Evolutionary conservation across 2,797 vertebrate genomes (phyloP).

Genomic region (Champsocephalus esox): DNA sequence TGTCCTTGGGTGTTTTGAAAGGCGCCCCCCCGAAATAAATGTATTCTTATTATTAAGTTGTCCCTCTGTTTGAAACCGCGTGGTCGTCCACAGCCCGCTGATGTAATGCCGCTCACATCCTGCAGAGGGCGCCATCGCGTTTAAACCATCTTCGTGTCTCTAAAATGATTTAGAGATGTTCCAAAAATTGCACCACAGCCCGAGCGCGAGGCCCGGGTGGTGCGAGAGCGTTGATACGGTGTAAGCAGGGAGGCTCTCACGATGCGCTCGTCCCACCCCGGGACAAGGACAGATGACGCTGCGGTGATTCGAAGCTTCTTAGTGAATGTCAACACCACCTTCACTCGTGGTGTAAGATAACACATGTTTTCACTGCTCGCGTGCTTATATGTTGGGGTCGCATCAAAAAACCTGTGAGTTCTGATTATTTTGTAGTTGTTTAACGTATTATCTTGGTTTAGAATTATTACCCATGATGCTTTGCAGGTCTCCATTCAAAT

Average conservation of each 20-base stretch:
- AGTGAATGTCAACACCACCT: rapidly evolving
- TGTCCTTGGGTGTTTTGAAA: no score
- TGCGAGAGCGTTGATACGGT: conserved; percentile 87
- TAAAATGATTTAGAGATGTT: conserved; percentile 46
- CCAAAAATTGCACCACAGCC: conserved; percentile 96
- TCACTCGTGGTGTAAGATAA: conserved; percentile 36
- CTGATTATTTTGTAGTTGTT: rapidly evolving
- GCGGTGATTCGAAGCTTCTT: rapidly evolving
- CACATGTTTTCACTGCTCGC: rapidly evolving
- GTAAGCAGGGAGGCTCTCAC: conserved; percentile 93
- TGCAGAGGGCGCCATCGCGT: background rate
- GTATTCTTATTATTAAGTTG: no score
- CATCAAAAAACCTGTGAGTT: rapidly evolving
- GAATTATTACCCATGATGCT: conserved; percentile 85
- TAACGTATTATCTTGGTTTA: background rate
- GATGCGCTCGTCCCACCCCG: conserved; percentile 89
- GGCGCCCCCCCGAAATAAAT: no score
- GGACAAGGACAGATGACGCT: conserved; percentile 87
- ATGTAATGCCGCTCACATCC: rapidly evolving
- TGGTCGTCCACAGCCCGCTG: no score
- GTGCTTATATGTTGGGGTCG: rapidly evolving
- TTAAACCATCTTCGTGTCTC: rapidly evolving
- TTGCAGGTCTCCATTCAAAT: conserved; percentile 52
- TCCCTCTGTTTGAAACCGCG: no score
- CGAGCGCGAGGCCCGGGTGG: conserved; percentile 40